phyloP scores from a whole-genome alignment of 2,888 invertebrate species.

The Zhuqinia jingwanae region DNA sequence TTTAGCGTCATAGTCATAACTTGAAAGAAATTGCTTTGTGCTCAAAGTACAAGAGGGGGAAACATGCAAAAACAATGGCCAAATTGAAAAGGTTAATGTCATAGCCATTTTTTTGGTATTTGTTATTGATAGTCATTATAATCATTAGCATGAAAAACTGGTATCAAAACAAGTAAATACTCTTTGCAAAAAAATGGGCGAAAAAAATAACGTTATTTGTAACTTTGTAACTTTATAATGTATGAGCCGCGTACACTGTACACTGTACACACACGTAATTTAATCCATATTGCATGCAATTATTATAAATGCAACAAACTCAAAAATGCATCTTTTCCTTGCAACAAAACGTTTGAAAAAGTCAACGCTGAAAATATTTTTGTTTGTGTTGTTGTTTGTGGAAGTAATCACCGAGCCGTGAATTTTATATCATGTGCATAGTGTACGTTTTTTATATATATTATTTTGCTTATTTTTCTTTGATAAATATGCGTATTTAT shows the following conservation, averaged over 20 bases:
- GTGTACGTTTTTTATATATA: too few species aligned
- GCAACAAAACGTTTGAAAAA: not conserved
- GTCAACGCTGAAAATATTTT: not conserved
- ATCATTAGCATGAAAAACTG: conserved; percentile 5
- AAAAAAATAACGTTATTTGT: too few species aligned
- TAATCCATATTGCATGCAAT: not conserved
- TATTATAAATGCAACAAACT: not conserved
- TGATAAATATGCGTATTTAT: too few species aligned
- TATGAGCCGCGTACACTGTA: not conserved
- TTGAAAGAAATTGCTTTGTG: too few species aligned
- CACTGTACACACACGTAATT: not conserved
- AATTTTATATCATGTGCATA: not conserved
- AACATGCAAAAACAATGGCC: not conserved
- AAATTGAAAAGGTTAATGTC: conserved; percentile 60
- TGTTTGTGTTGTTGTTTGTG: too few species aligned
- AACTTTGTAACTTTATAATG: too few species aligned
- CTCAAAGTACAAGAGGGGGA: not conserved
- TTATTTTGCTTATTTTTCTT: too few species aligned
- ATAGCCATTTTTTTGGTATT: not conserved
- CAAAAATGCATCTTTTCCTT: not conserved
- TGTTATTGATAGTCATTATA: too few species aligned
- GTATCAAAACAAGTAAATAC: not conserved
- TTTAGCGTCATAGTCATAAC: not conserved
- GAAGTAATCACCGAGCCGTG: not conserved
- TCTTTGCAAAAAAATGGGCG: not conserved